phyloP scores from a whole-genome alignment of 2,888 invertebrate genomes.

The Pardosa pseudoannulata region DNA sequence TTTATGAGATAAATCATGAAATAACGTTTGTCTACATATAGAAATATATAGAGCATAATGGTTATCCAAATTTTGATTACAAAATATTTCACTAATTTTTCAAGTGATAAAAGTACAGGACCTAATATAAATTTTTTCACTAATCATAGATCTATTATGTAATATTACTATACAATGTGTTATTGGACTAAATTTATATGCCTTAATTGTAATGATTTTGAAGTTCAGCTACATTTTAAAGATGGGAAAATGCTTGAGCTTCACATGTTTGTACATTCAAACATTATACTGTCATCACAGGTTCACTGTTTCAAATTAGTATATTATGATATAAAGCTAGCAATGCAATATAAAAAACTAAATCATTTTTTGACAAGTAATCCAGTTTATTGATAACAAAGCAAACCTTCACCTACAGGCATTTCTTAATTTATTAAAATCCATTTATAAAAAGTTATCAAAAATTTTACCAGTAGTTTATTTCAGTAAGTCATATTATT shows the following conservation, averaged over 20 bases:
- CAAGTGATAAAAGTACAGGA: too few species aligned
- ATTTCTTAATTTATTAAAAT: conserved; percentile 9
- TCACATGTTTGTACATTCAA: conserved; percentile 10
- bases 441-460: neutral
- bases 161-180: too few species aligned
- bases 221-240: neutral
- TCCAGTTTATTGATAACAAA: neutral
- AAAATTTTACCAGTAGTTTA: neutral
- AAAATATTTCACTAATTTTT: too few species aligned
- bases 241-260: conserved; percentile 13
- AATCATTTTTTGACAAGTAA: neutral
- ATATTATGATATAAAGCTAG: neutral
- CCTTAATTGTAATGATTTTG: neutral
- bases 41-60: too few species aligned
- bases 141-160: too few species aligned
- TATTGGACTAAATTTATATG: too few species aligned
- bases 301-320: neutral
- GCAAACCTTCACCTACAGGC: neutral
- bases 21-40: too few species aligned
- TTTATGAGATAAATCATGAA: too few species aligned
- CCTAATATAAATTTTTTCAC: too few species aligned
- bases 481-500: neutral
- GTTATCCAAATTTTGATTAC: too few species aligned
- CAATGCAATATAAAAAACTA: neutral
- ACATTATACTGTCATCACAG: neutral